Conservation (phyloP, 2,113 vertebrate species). For the Limnothrissa miodon region DNA sequence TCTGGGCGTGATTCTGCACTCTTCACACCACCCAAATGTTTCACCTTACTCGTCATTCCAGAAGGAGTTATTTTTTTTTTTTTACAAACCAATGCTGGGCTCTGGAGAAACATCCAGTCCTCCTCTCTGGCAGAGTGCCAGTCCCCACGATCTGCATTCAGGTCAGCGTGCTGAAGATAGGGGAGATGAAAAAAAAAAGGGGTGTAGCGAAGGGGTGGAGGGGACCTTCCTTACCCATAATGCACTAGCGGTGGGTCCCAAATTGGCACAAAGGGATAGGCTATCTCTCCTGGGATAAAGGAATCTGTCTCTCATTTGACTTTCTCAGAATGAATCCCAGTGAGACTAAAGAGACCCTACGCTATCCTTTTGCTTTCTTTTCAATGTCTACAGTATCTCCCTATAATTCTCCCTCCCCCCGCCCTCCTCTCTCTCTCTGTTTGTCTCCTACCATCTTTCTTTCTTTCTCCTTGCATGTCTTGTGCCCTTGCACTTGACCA, state of each 20-base stretch:
- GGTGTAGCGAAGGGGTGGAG: conserved; percentile 23
- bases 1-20: conserved; percentile 47
- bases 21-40: conserved; percentile 25
- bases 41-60: conserved; percentile 16
- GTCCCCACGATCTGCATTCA: conserved; percentile 68
- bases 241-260: conserved; percentile 66
- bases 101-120: conserved; percentile 41
- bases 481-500: background rate
- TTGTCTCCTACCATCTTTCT: background rate
- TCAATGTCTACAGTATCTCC: background rate
- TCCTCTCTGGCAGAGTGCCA: conserved; percentile 45
- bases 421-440: background rate
- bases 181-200: conserved; percentile 25
- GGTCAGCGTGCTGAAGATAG: conserved; percentile 62
- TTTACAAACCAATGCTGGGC: conserved; percentile 23
- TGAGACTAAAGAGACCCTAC: background rate
- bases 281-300: conserved; percentile 63
- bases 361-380: background rate
- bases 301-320: conserved; percentile 57
- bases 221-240: conserved; percentile 68
- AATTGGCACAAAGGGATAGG: conserved; percentile 67
- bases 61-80: background rate
- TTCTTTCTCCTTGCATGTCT: background rate
- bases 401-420: conserved; percentile 8
- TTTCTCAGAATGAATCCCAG: conserved; percentile 57